A percentile compares a stretch with the other conserved stretches of the same genome.
Evolutionary conservation across 2,113 vertebrate genomes (phyloP).

Genomic region (Phaetusa simplex): DNA sequence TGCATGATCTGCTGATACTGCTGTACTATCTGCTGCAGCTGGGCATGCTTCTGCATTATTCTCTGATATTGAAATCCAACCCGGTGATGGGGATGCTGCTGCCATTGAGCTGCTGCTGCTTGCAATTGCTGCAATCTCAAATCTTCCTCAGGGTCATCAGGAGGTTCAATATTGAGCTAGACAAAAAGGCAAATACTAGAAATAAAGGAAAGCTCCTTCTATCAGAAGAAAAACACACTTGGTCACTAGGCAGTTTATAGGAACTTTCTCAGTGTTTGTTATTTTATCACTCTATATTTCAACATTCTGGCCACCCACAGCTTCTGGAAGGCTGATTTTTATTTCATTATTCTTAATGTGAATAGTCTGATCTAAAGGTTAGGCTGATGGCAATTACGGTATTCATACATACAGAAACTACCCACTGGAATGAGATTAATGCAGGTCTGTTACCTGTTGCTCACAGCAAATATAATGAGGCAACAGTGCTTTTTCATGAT

Average conservation of each 20-base stretch:
- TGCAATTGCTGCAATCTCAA: slow-evolving; percentile 92
- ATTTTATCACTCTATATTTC: neutral
- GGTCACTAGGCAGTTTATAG: neutral
- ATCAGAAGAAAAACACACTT: neutral
- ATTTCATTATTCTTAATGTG: neutral
- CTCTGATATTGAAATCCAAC: slow-evolving; percentile 93
- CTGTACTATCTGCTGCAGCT: slow-evolving; percentile 91
- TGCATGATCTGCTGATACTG: slow-evolving; percentile 92
- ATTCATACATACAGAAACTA: neutral
- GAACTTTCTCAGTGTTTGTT: neutral
- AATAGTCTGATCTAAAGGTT: neutral
- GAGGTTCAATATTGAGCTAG: slow-evolving; percentile 70
- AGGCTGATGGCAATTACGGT: neutral
- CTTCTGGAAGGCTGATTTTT: neutral
- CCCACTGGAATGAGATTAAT: neutral
- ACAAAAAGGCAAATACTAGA: slow-evolving; percentile 7
- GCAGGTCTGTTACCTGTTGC: neutral
- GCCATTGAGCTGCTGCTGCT: slow-evolving; percentile 95
- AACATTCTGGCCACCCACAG: neutral
- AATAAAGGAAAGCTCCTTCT: neutral
- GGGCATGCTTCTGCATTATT: slow-evolving; percentile 95
- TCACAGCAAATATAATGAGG: neutral
- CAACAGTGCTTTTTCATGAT: neutral
- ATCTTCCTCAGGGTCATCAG: slow-evolving; percentile 87
- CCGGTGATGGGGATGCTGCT: slow-evolving; percentile 93